These are phyloP conservation scores for Apotomis betuletana DNA, from an alignment of 2,888 invertebrate genomes.

Conservation along the genomic window DNA sequence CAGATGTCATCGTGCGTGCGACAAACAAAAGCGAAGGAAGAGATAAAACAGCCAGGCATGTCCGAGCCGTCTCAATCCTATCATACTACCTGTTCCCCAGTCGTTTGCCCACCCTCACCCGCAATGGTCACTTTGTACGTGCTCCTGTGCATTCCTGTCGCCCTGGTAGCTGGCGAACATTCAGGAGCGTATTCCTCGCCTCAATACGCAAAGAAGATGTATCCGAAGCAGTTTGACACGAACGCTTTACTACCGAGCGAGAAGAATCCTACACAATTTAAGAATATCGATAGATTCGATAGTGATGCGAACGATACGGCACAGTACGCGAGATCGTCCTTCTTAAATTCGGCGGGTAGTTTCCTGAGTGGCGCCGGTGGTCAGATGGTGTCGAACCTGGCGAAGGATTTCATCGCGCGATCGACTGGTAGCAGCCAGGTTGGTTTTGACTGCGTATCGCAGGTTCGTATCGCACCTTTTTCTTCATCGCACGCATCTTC, in stretches of 20 bases:
- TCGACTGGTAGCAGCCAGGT: conserved; percentile 89
- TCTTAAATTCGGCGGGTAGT: conserved; percentile 71
- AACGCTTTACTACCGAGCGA: conserved; percentile 70
- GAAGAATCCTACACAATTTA: conserved; percentile 61
- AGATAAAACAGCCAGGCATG: conserved; percentile 75
- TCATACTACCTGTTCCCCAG: conserved; percentile 69
- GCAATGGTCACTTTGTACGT: conserved; percentile 66
- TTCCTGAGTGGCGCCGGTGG: conserved; percentile 76
- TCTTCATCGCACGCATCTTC: conserved; percentile 62
- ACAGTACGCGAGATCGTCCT: conserved; percentile 65
- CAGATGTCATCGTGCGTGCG: conserved; percentile 80
- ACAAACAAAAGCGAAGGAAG: conserved; percentile 78
- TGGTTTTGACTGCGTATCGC: conserved; percentile 81
- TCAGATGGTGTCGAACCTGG: conserved; percentile 83
- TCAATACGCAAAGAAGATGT: conserved; percentile 80
- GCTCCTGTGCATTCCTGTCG: conserved; percentile 52
- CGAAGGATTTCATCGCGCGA: conserved; percentile 87
- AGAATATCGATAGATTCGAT: conserved; percentile 63
- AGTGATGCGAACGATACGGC: conserved; percentile 60
- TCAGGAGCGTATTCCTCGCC: conserved; percentile 81
- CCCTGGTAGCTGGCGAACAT: conserved; percentile 64
- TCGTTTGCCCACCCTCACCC: conserved; percentile 49
- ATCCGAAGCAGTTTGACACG: conserved; percentile 66
- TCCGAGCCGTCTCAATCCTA: conserved; percentile 60
- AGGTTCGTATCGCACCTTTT: conserved; percentile 78